Evolutionary conservation across 2,113 vertebrate genomes (phyloP), one percentile per base, ranked within the genome.

Genomic region (Datnioides undecimradiatus): DNA sequence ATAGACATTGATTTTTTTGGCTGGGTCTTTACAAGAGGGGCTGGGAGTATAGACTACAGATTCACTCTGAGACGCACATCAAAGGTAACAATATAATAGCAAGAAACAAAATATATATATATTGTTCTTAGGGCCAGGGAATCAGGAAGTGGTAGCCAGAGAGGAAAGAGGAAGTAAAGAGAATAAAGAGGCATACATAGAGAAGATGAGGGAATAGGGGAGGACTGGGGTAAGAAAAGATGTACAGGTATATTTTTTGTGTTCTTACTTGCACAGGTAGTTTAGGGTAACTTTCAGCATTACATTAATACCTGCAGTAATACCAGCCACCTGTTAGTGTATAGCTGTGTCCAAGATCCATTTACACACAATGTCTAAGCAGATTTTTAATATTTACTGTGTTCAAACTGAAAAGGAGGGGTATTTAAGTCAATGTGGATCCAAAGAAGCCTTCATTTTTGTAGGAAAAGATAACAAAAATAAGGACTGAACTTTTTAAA

Each of bases 1-100:
- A 58, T 45, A 68, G 84, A 72, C 80, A 79, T 46, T 83, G 78
- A 90, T 82, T 89, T 88, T 85, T 83, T 72, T n/a, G n/a, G 55
- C 79, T 12, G 27, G 34, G 45, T 82, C 65, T 81, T 77, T 87
- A 57, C 60, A 60, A 72, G 73, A 65, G 43, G 52, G 59, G 33
- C 67, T 57, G 57, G 5, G 69, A 74, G 69, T 45, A 36, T 4
- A 72, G 66, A 84, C 46, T 74, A 60, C 46, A 75, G 59, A 82
- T 77, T 68, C 45, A 4, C 73, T 62, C 40, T 43, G 40, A 83
- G 41, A 80, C 77, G 79, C 36, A 45, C 82, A 82, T 84, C 73
- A 77, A 54, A 76, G 51, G 52, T 67, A 80, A 58, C 1, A 45
- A 27, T 54, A 23, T 54, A 38, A 82, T 27, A 8, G 76, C 43